Conservation (phyloP, 1,140 invertebrate genomes). For the Pogonognathellus flavescens region DNA sequence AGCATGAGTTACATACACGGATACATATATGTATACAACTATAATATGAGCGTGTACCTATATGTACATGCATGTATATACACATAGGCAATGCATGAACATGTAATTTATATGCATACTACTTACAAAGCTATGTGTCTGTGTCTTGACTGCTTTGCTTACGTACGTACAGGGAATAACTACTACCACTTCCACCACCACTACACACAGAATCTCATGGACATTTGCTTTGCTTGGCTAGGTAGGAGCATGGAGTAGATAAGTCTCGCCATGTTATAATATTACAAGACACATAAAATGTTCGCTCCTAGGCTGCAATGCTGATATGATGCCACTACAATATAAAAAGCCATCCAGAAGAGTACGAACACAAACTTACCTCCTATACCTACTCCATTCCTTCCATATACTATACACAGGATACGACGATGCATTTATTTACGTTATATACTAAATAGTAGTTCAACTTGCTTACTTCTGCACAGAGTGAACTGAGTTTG, state of each 20-base stretch:
- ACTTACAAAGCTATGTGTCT: background rate
- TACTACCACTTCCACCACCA: no score
- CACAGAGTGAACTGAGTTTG: no score
- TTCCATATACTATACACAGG: no score
- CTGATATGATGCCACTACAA: background rate
- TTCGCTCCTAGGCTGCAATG: background rate
- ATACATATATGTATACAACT: background rate
- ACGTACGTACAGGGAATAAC: no score
- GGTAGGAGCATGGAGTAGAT: slow-evolving; percentile 8
- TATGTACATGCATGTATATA: background rate
- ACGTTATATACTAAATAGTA: no score
- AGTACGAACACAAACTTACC: no score
- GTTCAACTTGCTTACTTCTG: no score
- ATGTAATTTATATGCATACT: background rate
- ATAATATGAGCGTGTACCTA: background rate
- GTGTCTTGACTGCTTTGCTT: no score
- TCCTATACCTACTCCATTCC: no score
- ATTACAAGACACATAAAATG: background rate
- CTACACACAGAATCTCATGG: slow-evolving; percentile 20
- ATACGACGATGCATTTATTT: no score
- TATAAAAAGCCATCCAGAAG: background rate
- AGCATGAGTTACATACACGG: background rate
- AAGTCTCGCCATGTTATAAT: slow-evolving; percentile 6
- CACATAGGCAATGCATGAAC: background rate
- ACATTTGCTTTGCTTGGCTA: slow-evolving; percentile 33